A percentile compares a stretch with the other conserved stretches of the same genome.
Conservation (phyloP, 1,140 invertebrate species). For the Sycophaga agraensis region DNA sequence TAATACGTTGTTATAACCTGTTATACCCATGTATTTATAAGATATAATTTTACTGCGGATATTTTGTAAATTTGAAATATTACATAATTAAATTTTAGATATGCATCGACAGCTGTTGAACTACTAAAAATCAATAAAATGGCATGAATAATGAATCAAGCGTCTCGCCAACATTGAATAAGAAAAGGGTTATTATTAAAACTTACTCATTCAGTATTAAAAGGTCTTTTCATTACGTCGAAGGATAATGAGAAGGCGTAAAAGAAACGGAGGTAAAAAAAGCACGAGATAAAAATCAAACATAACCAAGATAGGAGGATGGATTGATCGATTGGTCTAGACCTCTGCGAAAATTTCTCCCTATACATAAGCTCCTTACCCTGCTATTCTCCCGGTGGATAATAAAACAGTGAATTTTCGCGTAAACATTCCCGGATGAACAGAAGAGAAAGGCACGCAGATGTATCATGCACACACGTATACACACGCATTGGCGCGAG, state of each 20-base stretch:
- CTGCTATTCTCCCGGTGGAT: too few species aligned
- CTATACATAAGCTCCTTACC: too few species aligned
- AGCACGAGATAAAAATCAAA: conserved; percentile 20
- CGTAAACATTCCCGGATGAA: background rate
- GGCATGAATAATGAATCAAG: background rate
- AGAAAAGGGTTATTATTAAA: conserved; percentile 5
- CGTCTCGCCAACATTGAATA: background rate
- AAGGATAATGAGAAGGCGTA: conserved; percentile 12
- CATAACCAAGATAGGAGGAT: conserved; percentile 5
- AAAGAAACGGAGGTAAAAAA: conserved; percentile 10
- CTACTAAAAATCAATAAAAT: conserved; percentile 21
- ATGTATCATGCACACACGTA: too few species aligned
- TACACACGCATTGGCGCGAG: too few species aligned
- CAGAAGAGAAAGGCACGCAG: too few species aligned
- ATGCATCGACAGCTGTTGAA: too few species aligned
- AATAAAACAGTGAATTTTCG: conserved; percentile 4
- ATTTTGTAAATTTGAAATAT: too few species aligned
- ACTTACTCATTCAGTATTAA: conserved; percentile 9
- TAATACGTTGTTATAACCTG: too few species aligned
- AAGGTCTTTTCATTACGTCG: background rate
- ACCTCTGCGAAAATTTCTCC: too few species aligned
- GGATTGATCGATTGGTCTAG: conserved; percentile 17
- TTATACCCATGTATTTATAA: too few species aligned
- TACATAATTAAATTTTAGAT: too few species aligned
- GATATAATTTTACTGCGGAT: too few species aligned